Evolutionary conservation across 2,888 invertebrate genomes (phyloP).

Genomic region (Epinotia brunnichana): DNA sequence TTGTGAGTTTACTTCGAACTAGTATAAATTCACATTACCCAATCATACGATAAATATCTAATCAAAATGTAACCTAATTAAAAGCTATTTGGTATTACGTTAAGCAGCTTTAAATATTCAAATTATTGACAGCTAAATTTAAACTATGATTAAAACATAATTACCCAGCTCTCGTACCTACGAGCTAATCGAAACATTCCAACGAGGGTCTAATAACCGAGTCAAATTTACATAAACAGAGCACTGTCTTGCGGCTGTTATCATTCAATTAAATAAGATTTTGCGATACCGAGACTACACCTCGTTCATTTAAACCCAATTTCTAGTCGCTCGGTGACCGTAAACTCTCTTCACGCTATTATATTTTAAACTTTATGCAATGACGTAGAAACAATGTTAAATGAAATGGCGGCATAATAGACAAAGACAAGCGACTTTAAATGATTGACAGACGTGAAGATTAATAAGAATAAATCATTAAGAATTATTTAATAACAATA

Average conservation of each 20-base stretch:
- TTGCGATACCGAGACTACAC: slow-evolving; percentile 71
- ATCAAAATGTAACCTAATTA: not conserved
- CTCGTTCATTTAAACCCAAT: slow-evolving; percentile 56
- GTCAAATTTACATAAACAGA: slow-evolving; percentile 80
- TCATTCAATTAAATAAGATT: slow-evolving; percentile 82
- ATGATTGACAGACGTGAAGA: not conserved
- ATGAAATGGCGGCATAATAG: not conserved
- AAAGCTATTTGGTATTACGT: not conserved
- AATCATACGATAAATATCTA: not conserved
- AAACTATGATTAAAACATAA: slow-evolving; percentile 64
- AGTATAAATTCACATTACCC: not conserved
- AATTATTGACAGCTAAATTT: slow-evolving; percentile 52
- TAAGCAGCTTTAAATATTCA: slow-evolving; percentile 11
- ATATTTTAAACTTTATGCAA: slow-evolving; percentile 30
- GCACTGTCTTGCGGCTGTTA: slow-evolving; percentile 78
- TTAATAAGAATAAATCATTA: not conserved
- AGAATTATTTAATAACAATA: not conserved
- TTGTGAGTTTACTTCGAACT: not conserved
- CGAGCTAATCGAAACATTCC: slow-evolving; percentile 63
- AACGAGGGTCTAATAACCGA: slow-evolving; percentile 72
- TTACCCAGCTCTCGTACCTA: slow-evolving; percentile 55
- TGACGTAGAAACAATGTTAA: slow-evolving; percentile 18
- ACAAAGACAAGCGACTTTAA: not conserved
- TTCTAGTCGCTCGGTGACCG: slow-evolving; percentile 43
- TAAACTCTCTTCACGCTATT: slow-evolving; percentile 35